Evolutionary conservation across 2,888 invertebrate genomes (phyloP).

Genomic region (Tribolium freemani): DNA sequence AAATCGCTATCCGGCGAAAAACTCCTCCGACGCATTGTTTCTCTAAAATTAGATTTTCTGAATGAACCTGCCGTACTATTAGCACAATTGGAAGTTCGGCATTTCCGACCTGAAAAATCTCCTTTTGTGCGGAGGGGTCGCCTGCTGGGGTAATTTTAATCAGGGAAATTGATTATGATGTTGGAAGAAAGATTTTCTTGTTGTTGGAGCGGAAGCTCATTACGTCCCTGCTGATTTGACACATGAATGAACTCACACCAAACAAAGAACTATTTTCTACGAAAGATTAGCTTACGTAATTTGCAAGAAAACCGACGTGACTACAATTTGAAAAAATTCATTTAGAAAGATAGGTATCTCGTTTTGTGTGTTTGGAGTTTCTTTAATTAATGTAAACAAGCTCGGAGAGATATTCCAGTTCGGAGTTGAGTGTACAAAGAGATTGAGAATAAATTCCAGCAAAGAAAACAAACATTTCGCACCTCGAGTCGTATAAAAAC

Average conservation of each 20-base stretch:
- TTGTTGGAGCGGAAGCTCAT: neutral
- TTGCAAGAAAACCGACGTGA: neutral
- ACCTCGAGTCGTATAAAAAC: neutral
- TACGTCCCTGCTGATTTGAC: constrained; percentile 1
- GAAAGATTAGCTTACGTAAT: neutral
- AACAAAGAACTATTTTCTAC: neutral
- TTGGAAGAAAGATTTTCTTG: neutral
- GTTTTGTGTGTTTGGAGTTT: neutral
- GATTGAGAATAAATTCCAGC: neutral
- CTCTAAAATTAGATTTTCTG: neutral
- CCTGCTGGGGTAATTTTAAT: constrained; percentile 11
- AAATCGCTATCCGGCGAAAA: neutral
- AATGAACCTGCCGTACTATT: neutral
- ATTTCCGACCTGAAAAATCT: neutral
- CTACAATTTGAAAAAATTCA: neutral
- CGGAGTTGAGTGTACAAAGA: too few species aligned
- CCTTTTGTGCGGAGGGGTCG: neutral
- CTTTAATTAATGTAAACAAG: constrained; percentile 4
- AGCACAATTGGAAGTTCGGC: neutral
- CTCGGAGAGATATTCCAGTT: neutral
- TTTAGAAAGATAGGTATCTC: neutral
- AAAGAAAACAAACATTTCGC: neutral
- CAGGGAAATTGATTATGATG: constrained; percentile 6
- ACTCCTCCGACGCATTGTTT: neutral
- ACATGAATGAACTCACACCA: neutral